Evolutionary conservation across 2,113 vertebrate genomes (phyloP).

Genomic region (Embiotoca jacksoni): DNA sequence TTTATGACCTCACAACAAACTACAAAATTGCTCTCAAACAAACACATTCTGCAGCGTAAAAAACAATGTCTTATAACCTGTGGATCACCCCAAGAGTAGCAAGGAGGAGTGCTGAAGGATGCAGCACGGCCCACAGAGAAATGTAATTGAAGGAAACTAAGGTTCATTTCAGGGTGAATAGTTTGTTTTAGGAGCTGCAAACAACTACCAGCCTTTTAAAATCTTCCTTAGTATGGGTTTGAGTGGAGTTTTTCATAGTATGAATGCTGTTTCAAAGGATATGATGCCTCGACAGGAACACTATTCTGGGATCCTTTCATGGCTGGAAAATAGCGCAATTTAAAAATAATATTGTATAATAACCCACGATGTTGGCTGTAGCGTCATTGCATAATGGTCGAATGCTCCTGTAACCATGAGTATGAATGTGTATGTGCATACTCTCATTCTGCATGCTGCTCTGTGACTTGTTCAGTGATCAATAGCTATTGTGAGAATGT

Average conservation of each 20-base stretch:
- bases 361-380: slow-evolving; percentile 19
- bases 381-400: slow-evolving; percentile 30
- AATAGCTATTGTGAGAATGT: slow-evolving; percentile 74
- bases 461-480: slow-evolving; percentile 79
- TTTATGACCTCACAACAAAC: slow-evolving; percentile 21
- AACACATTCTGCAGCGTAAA: slow-evolving; percentile 10
- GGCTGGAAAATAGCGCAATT: not conserved
- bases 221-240: not conserved
- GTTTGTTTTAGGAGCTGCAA: slow-evolving; percentile 14
- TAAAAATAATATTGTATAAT: slow-evolving; percentile 30
- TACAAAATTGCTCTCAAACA: not conserved
- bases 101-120: not conserved
- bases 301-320: slow-evolving; percentile 19
- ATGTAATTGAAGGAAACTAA: not conserved
- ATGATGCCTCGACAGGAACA: not conserved
- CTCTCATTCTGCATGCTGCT: slow-evolving; percentile 80
- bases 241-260: slow-evolving; percentile 1
- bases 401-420: slow-evolving; percentile 50
- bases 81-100: not conserved
- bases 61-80: not conserved
- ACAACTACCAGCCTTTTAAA: slow-evolving; percentile 12
- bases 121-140: not conserved
- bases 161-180: slow-evolving; percentile 1
- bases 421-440: slow-evolving; percentile 64
- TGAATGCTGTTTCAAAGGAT: slow-evolving; percentile 8